Base-by-base conservation (phyloP, 2,888 invertebrate species). In the Euclidia mi region DNA sequence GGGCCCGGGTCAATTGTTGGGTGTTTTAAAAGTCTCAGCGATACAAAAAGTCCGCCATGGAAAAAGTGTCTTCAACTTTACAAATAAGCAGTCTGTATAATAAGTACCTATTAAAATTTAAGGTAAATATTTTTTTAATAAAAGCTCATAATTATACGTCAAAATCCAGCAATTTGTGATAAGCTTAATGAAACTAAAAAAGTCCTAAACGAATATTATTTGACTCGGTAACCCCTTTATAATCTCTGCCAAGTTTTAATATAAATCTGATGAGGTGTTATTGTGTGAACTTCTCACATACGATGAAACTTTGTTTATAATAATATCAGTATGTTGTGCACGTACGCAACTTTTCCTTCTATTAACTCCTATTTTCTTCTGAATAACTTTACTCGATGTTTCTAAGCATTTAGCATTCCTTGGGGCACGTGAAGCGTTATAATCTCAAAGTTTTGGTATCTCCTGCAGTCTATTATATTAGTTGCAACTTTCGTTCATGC, bases 281-380 rank as follows among this genome's bases (percentile, higher is more conserved):
- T 28, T 34, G 25, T 32, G 14, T 32, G 14, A 42, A 28, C 34
- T 28, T 49, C 31, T 49, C 11, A 11, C 32, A 49, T 42, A 42
- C 34, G 38, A 40, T 20, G 15, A 28, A 49, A 49, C 34, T 42
- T 49, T 15, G 34, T 28, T 31, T 42, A 42, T 42, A 40, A 48
- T 34, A n/a, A n/a, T n/a, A 49, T 49, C 14, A 25, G 42, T 49
- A 49, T 42, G 25, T 25, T 25, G 14, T 18, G 35, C 49, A 49
- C 49, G 42, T 49, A 0, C 34, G 4, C 11, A 49, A 49, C 42
- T 49, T 49, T 49, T 35, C 25, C 34, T 41, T 28, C 41, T 42
- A 49, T 49, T 49, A 42, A 42, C 49, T 42, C 49, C 14, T 25
- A 15, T 28, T 28, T 49, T 42, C 34, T 49, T 49, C 14, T 28